A percentile compares a stretch with the other conserved stretches of the same genome.
phyloP scores from a whole-genome alignment of 2,888 invertebrate species.

The Synanthedon tipuliformis region DNA sequence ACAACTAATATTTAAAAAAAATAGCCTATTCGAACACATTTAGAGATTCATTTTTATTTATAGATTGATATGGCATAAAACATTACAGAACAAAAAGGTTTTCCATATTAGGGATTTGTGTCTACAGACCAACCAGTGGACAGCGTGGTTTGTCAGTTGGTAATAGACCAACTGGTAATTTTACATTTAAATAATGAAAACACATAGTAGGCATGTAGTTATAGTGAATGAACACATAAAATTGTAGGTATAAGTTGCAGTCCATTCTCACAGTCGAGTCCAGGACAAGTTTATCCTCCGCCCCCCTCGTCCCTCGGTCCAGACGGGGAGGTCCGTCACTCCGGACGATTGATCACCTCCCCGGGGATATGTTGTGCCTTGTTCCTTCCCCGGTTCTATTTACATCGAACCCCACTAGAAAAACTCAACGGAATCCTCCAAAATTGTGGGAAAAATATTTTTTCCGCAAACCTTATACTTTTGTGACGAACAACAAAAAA shows the following conservation, averaged over 20 bases:
- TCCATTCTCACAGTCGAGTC: conserved; percentile 3
- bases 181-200: not conserved
- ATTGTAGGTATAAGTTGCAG: not conserved
- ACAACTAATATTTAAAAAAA: too few relatives aligned
- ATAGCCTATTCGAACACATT: too few relatives aligned
- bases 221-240: too few relatives aligned
- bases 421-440: not conserved
- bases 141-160: too few relatives aligned
- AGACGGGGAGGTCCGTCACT: conserved; percentile 2
- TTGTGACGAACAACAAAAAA: not conserved
- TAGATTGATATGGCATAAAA: too few relatives aligned
- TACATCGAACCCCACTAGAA: conserved; percentile 1
- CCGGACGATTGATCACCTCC: conserved; percentile 9
- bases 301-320: not conserved
- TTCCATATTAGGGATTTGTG: too few relatives aligned
- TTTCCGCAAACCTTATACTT: not conserved
- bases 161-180: too few relatives aligned
- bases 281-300: conserved; percentile 3
- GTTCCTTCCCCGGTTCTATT: conserved; percentile 16
- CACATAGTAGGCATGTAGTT: not conserved
- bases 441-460: not conserved
- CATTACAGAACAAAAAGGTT: too few relatives aligned
- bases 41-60: too few relatives aligned
- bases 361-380: conserved; percentile 12
- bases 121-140: too few relatives aligned